Evolutionary conservation across 2,113 vertebrate genomes (phyloP).

Genomic region (Mixornis gularis): DNA sequence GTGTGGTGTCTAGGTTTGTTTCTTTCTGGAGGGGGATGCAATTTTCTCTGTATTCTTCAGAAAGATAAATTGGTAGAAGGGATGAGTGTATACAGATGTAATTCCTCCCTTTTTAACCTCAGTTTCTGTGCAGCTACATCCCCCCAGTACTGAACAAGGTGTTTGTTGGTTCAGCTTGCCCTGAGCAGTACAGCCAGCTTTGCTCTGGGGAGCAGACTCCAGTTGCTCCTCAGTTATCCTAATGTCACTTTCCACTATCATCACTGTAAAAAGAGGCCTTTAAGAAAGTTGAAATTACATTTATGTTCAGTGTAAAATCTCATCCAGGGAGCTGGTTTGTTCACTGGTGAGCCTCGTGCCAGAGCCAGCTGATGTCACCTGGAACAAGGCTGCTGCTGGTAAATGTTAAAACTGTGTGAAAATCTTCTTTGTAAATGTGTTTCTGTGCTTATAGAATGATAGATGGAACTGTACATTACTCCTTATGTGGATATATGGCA

Average conservation of each 20-base stretch:
- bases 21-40: background rate
- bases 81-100: background rate
- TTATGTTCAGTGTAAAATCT: background rate
- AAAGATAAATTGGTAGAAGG: background rate
- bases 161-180: background rate
- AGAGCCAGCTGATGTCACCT: background rate
- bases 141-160: background rate
- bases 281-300: background rate
- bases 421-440: background rate
- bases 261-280: background rate
- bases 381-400: background rate
- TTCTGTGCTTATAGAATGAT: background rate
- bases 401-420: background rate
- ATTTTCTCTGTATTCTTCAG: background rate
- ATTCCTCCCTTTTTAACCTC: background rate
- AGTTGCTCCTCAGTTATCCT: background rate
- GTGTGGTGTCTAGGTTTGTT: background rate
- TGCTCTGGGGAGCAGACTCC: background rate
- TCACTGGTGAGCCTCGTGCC: background rate
- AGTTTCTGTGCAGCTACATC: background rate
- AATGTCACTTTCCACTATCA: background rate
- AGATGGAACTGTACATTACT: background rate
- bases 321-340: background rate
- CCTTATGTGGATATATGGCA: background rate
- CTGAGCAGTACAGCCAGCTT: background rate